phyloP scores from a whole-genome alignment of 2,797 vertebrate genomes.

The Epinephelus coioides region DNA sequence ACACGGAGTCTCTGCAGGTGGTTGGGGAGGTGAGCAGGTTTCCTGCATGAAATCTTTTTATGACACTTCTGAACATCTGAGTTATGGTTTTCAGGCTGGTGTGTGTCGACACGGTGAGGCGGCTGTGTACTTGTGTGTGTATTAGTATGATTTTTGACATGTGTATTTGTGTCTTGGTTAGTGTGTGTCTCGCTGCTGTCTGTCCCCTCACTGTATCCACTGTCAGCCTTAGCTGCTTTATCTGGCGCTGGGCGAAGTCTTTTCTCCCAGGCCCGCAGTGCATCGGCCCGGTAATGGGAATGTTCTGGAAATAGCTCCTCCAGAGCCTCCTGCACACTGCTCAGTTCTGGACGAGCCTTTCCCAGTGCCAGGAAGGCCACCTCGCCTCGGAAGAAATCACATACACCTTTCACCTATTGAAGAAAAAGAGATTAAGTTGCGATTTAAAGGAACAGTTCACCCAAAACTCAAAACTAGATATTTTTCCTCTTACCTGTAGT shows the following conservation, averaged over 20 bases:
- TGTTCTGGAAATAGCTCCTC: constrained; percentile 92
- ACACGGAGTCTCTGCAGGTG: constrained; percentile 79
- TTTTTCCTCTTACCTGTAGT: no score
- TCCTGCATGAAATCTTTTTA: constrained; percentile 63
- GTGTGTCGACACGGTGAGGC: constrained; percentile 9
- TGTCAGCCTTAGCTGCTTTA: constrained; percentile 88
- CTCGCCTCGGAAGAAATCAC: constrained; percentile 95
- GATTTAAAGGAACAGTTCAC: neutral
- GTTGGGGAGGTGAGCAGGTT: constrained; percentile 71
- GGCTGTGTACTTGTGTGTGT: constrained; percentile 6
- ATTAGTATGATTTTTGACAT: constrained; percentile 38
- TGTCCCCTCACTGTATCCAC: constrained; percentile 83
- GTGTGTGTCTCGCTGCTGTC: constrained; percentile 43
- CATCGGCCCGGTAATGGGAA: constrained; percentile 79
- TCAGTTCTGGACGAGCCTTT: constrained; percentile 89
- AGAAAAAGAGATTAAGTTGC: neutral
- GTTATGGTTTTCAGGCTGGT: constrained; percentile 35
- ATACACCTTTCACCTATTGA: constrained; percentile 89
- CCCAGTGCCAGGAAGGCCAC: constrained; percentile 93
- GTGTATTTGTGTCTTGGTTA: constrained; percentile 29
- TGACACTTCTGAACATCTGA: constrained; percentile 38
- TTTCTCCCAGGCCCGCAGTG: constrained; percentile 86
- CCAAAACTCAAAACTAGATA: no score
- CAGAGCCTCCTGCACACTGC: constrained; percentile 88
- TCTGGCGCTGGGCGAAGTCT: constrained; percentile 84